Evolutionary conservation across 2,797 vertebrate species (phyloP).

Genomic region (Anas bahamensis): DNA sequence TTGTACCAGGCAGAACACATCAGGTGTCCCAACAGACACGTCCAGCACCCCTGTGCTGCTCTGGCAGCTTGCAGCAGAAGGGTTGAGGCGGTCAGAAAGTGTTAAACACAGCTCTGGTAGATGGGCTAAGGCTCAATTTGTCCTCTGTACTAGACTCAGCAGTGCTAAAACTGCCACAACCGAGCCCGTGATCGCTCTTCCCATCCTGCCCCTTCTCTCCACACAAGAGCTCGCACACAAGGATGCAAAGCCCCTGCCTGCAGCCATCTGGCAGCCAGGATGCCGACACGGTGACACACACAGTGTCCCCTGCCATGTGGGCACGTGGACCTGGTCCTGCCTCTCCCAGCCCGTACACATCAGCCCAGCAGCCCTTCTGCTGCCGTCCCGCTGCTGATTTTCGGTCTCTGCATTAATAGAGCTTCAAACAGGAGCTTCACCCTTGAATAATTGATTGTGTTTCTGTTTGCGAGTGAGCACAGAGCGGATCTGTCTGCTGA

Average conservation of each 20-base stretch:
- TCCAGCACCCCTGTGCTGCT: background rate
- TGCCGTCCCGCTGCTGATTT: background rate
- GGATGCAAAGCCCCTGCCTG: background rate
- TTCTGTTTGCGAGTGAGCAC: background rate
- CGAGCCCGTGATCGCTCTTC: background rate
- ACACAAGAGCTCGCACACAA: background rate
- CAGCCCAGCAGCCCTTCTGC: background rate
- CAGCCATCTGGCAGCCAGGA: background rate
- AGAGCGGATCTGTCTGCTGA: slow-evolving; percentile 5
- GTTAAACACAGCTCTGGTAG: background rate
- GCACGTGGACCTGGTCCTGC: background rate
- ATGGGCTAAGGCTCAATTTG: background rate
- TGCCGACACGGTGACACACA: background rate
- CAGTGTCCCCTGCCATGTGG: background rate
- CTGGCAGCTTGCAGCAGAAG: background rate
- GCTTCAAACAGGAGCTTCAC: background rate
- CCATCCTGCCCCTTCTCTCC: no score
- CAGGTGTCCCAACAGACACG: rapidly evolving
- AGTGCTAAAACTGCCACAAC: background rate
- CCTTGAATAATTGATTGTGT: slow-evolving; percentile 40
- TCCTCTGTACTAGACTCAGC: background rate
- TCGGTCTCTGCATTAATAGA: background rate
- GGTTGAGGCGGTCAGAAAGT: background rate
- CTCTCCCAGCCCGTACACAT: background rate
- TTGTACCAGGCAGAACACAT: background rate